A percentile compares a stretch with the other conserved stretches of the same genome.
Evolutionary conservation across 2,888 invertebrate genomes (phyloP).

Genomic region (Rotaria macrura): DNA sequence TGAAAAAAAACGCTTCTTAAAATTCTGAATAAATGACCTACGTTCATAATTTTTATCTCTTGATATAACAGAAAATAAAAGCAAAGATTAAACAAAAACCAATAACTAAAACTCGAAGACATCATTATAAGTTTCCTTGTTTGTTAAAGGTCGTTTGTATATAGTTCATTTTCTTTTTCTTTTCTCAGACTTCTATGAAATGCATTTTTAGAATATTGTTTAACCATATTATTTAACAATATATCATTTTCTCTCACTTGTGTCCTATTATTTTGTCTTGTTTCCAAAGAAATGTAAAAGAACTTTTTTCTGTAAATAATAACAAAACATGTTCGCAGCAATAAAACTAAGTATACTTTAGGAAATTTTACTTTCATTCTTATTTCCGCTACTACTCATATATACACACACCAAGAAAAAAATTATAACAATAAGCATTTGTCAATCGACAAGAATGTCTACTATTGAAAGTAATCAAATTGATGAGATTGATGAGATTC

Average conservation of each 20-base stretch:
- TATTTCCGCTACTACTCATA: neutral
- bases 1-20: no score
- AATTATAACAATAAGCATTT: neutral
- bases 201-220: neutral
- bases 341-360: neutral
- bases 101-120: no score
- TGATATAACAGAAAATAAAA: no score
- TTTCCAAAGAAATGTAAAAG: neutral
- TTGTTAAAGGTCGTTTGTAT: neutral
- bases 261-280: neutral
- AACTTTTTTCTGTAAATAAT: neutral
- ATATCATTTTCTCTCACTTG: neutral
- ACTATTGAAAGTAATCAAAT: neutral
- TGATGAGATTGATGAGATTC: neutral
- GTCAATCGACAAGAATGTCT: neutral
- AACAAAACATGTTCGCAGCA: neutral
- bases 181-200: neutral
- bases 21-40: no score
- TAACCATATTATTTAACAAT: neutral
- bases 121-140: no score
- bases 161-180: neutral
- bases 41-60: no score
- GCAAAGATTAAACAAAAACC: no score
- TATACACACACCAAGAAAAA: neutral
- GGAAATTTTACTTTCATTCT: neutral